phyloP scores from a whole-genome alignment of 1,140 invertebrate genomes.

The Hycleus phaleratus region DNA sequence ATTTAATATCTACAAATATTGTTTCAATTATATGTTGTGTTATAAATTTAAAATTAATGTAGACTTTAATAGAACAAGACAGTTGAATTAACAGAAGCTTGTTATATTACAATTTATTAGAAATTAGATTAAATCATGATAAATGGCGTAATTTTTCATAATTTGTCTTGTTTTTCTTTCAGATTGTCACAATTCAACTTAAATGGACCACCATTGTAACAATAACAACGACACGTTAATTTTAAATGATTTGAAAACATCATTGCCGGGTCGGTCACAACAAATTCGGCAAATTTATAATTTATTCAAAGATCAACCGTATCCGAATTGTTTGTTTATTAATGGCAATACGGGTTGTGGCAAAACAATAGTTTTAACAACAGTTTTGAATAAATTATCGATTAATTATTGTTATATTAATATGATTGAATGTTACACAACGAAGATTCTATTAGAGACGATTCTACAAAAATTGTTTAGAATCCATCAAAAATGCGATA shows the following conservation, averaged over 20 bases:
- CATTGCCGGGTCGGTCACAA: conserved; percentile 51
- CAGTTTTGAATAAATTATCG: conserved; percentile 49
- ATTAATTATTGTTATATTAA: conserved; percentile 64
- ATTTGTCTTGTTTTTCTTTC: too few species aligned
- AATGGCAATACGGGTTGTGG: conserved; percentile 74
- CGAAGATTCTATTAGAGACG: conserved; percentile 68
- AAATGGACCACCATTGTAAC: too few species aligned
- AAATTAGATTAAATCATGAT: too few species aligned
- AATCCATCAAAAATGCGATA: conserved; percentile 54
- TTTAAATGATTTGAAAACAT: conserved; percentile 6
- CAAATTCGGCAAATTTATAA: conserved; percentile 51
- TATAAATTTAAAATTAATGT: too few species aligned
- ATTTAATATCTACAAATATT: too few species aligned
- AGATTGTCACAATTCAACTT: too few species aligned
- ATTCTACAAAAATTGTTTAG: conserved; percentile 55
- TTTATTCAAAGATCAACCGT: conserved; percentile 50
- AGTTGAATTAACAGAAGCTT: too few species aligned
- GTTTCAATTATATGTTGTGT: too few species aligned
- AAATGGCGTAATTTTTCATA: too few species aligned
- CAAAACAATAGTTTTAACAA: conserved; percentile 61
- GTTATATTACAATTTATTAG: too few species aligned
- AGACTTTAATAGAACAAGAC: too few species aligned
- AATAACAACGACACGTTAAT: neutral
- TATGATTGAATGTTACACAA: conserved; percentile 72
- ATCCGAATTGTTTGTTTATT: conserved; percentile 60